phyloP scores from a whole-genome alignment of 2,113 vertebrate species.

The Proteles cristata region DNA sequence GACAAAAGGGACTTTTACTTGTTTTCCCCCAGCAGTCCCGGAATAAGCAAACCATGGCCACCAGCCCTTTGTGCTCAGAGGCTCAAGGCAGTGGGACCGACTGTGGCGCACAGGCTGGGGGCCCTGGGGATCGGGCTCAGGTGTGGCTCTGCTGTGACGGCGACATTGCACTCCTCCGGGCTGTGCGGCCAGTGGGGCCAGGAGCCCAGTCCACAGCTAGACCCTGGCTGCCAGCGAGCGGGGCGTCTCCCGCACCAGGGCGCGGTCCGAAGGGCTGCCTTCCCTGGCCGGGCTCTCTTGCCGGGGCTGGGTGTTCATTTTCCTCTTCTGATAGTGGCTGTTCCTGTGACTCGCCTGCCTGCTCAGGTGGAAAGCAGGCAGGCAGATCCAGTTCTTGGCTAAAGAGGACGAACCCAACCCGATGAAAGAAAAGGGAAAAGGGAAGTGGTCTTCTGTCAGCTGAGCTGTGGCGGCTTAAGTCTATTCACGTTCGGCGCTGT shows the following conservation, averaged over 20 bases:
- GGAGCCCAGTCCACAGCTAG: slow-evolving; percentile 33
- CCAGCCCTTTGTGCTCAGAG: slow-evolving; percentile 52
- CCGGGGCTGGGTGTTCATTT: slow-evolving; percentile 61
- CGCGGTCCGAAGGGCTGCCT: not conserved
- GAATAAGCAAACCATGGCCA: slow-evolving; percentile 87
- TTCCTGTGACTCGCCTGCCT: slow-evolving; percentile 13
- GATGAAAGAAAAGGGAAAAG: not conserved
- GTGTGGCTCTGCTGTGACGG: not conserved
- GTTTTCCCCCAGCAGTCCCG: slow-evolving; percentile 88
- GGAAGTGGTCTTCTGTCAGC: not conserved
- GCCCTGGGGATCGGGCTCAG: not conserved
- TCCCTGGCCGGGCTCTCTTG: slow-evolving; percentile 42
- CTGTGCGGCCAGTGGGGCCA: not conserved
- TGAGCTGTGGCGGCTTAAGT: slow-evolving; percentile 69
- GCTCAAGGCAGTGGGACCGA: slow-evolving; percentile 52
- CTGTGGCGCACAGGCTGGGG: fast-evolving
- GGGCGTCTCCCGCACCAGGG: not conserved
- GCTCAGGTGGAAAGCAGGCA: slow-evolving; percentile 61
- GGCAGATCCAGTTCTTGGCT: slow-evolving; percentile 52
- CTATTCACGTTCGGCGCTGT: slow-evolving; percentile 56
- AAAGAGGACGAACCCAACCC: slow-evolving; percentile 48
- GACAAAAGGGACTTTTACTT: slow-evolving; percentile 85
- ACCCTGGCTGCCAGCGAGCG: not conserved
- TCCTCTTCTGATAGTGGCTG: slow-evolving; percentile 38
- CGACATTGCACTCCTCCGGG: not conserved